Evolutionary conservation across 2,797 vertebrate species (phyloP).

Genomic region (Xenops minutus): DNA sequence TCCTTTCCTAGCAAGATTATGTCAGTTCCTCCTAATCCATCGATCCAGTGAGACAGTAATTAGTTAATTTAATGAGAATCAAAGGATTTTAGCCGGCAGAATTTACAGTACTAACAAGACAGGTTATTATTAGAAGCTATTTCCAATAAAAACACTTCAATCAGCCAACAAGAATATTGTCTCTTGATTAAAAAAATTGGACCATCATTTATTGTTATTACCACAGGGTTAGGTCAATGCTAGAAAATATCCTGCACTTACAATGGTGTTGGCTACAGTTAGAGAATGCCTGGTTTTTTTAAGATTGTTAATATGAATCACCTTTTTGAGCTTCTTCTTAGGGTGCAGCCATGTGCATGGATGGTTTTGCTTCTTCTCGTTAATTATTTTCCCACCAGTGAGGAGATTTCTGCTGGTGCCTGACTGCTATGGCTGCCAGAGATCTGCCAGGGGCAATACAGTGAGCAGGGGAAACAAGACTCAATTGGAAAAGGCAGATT

Average conservation of each 20-base stretch:
- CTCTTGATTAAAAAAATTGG: not conserved
- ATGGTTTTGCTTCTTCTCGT: not conserved
- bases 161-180: not conserved
- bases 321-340: not conserved
- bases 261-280: not conserved
- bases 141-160: constrained; percentile 43
- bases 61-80: constrained; percentile 61
- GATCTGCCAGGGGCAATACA: not conserved
- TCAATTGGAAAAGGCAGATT: not conserved
- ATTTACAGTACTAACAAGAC: constrained; percentile 32
- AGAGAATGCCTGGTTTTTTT: not conserved
- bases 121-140: constrained; percentile 4
- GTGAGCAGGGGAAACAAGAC: not conserved
- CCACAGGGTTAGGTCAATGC: not conserved
- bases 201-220: fast-evolving
- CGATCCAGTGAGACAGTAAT: constrained; percentile 32
- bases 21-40: constrained; percentile 10
- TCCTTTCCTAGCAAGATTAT: constrained; percentile 10
- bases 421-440: not conserved
- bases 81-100: constrained; percentile 32
- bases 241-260: not conserved
- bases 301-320: not conserved
- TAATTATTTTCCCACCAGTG: not conserved
- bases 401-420: not conserved
- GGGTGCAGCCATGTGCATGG: not conserved